Evolutionary conservation across 2,797 vertebrate genomes (phyloP), one percentile per base, ranked within the genome.

Genomic region (Crocodylus rhombifer): DNA sequence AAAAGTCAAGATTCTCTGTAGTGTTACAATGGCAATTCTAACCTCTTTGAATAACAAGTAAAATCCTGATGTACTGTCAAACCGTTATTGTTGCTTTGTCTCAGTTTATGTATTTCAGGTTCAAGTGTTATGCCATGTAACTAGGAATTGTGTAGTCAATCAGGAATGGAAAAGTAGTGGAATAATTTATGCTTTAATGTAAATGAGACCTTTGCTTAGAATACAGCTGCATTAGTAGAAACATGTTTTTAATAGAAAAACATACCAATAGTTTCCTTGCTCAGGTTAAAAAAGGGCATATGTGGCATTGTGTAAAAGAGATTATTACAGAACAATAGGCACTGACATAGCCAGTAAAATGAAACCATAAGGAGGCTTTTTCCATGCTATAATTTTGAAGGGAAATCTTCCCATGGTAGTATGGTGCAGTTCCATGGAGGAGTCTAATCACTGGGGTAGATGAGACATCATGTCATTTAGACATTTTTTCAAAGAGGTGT

Each of bases 11-110:
- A 86, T 55, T 2, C n/a, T 89, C 88, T 85, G 82, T 79, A 80
- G 3, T 63, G 86, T 87, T 89, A 87, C 58, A 93, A 89, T 87
- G 82, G 93, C 84, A 92, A 82, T 89, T 62, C 51, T 74, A 91
- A 60, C n/a, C 85, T 56, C 67, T 51, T 87, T 91, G 2, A 33
- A 25, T 51, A 42, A 73, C 23, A 51, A 73, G 69, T 73, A 26
- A 65, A 91, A 60, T 42, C 84, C 85, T 0, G 0, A 82, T 26
- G 93, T 79, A 11, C 1, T 89, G 21, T 87, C 93, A 86, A 61
- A 0, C 87, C 94, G 93, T 62, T 94, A 79, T 86, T 80, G 81
- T 80, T 91, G 80, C 90, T 94, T 95, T 95, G 90, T 95, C 93
- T 65, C 64, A 79, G 61, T 96, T 89, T 90, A 93, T 94, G 71